These are phyloP conservation scores for Atlantisia rogersi DNA, from an alignment of 2,113 vertebrate species.

Conservation along the genomic window DNA sequence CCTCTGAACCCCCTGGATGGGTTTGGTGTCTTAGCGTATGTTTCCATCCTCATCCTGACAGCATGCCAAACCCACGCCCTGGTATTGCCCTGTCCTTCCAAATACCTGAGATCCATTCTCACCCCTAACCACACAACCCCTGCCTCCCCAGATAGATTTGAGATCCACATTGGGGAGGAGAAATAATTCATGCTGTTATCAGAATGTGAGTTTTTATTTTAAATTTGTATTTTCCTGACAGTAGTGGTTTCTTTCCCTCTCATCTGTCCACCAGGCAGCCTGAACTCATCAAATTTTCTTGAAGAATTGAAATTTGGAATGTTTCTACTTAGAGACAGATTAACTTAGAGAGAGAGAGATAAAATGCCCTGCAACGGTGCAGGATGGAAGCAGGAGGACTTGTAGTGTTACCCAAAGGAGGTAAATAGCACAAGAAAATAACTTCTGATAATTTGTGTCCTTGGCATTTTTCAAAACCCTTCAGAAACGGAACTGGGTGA, in stretches of 20 bases:
- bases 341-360: neutral
- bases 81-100: neutral
- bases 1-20: neutral
- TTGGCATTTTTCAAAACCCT: neutral
- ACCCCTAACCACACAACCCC: neutral
- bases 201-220: neutral
- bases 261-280: neutral
- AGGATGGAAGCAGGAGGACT: neutral
- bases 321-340: neutral
- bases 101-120: neutral
- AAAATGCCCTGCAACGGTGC: neutral
- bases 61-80: neutral
- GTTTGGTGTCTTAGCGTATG: neutral
- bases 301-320: neutral
- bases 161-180: fast-evolving
- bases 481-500: neutral
- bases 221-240: neutral
- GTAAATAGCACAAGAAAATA: neutral
- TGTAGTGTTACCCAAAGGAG: neutral
- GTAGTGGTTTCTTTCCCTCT: neutral
- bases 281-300: neutral
- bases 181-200: neutral
- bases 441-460: neutral
- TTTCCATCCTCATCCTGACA: neutral
- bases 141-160: neutral